Evolutionary conservation across 2,113 vertebrate genomes (phyloP).

Genomic region (Uropsilus gracilis): DNA sequence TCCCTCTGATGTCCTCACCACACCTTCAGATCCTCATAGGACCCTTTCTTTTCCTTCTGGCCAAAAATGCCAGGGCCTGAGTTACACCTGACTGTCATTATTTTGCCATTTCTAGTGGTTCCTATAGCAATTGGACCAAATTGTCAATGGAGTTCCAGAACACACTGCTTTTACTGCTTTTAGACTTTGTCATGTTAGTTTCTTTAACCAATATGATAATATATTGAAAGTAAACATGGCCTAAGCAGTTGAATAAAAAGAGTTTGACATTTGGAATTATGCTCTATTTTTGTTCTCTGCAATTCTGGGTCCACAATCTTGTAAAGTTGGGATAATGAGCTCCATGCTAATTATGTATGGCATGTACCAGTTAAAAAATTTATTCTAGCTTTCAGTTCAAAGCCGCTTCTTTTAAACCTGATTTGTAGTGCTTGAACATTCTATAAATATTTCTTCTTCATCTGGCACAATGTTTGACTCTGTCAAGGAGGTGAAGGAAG

Average conservation of each 20-base stretch:
- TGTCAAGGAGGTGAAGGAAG: too few species aligned
- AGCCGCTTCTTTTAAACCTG: too few species aligned
- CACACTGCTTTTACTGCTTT: accelerated
- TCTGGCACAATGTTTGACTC: not conserved
- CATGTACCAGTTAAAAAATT: not conserved
- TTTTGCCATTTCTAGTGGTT: not conserved
- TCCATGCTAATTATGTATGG: not conserved
- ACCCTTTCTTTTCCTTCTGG: not conserved
- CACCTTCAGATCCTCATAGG: not conserved
- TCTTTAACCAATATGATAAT: not conserved
- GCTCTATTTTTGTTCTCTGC: not conserved
- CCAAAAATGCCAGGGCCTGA: not conserved
- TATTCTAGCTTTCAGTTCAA: not conserved
- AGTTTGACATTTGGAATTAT: not conserved
- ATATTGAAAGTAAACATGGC: not conserved
- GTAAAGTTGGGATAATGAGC: not conserved
- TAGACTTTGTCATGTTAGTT: not conserved
- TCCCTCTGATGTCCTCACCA: not conserved
- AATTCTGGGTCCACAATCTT: too few species aligned
- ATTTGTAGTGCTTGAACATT: not conserved
- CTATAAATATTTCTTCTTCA: not conserved
- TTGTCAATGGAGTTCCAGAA: accelerated
- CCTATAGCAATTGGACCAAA: not conserved
- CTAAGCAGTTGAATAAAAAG: not conserved
- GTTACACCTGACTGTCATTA: not conserved